Conservation (phyloP, 2,888 invertebrate genomes). For the Lordiphosa fenestrarum region DNA sequence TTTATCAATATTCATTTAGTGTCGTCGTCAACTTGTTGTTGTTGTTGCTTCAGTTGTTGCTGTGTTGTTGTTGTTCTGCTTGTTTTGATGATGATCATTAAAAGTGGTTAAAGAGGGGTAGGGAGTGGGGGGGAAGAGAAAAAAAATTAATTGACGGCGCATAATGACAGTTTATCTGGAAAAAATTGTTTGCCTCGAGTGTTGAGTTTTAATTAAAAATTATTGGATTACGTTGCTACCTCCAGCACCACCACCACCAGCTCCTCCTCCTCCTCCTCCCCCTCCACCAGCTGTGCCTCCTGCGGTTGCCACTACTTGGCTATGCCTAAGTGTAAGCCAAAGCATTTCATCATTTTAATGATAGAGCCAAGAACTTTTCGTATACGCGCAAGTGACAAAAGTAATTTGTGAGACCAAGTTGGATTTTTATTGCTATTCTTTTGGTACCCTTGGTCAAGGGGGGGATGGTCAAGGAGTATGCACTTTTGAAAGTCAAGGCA, state of each 20-base stretch:
- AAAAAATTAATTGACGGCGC: conserved; percentile 74
- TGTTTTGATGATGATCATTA: conserved; percentile 70
- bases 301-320: conserved; percentile 48
- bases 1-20: conserved; percentile 79
- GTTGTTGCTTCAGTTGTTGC: conserved; percentile 29
- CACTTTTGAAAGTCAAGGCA: no score
- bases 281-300: neutral
- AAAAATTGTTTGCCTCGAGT: conserved; percentile 74
- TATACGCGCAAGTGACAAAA: conserved; percentile 38
- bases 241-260: neutral
- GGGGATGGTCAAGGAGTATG: no score
- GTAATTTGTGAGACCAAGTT: conserved; percentile 44
- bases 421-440: neutral
- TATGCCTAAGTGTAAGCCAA: conserved; percentile 78
- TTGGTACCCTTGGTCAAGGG: no score
- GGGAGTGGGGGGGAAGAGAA: neutral
- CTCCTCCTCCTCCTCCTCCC: neutral
- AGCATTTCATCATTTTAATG: conserved; percentile 78
- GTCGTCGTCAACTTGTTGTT: conserved; percentile 64
- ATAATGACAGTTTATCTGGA: conserved; percentile 76
- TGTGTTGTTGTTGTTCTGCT: conserved; percentile 26
- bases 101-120: conserved; percentile 51
- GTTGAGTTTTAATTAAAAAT: conserved; percentile 75
- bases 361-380: conserved; percentile 43
- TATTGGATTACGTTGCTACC: conserved; percentile 66